Base-by-base conservation (phyloP, 2,797 vertebrate species). In the Muscicapa striata region DNA sequence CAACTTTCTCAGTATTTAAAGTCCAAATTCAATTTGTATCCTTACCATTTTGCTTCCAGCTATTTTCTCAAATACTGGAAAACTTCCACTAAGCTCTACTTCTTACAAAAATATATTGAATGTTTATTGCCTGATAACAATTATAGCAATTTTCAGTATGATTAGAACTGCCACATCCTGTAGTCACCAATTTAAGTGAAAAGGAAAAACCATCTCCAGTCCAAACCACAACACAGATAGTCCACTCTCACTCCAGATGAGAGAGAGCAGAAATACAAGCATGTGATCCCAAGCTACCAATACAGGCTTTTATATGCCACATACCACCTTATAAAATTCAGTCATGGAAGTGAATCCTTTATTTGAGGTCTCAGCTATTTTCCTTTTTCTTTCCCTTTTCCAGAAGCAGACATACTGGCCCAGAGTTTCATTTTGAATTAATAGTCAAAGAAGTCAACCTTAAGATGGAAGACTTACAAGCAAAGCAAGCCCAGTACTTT, bases 101-200 rank as follows among this genome's bases (percentile, higher is more conserved):
- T 90, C 85, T 93, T 70, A 84, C 55, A 88, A 87, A 95, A 94
- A 84, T 81, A 91, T 86, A 92, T 88, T 93, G 93, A 95, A 96
- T 82, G 83, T 93, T 96, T 97, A 97, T 94, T 93, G 87, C 87
- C 85, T 93, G 93, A 96, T 95, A 96, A 96, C 87, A 94, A 94
- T 94, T 95, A 94, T 45, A 82, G 85, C 83, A 90, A 94, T 95
- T 94, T 93, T 88, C 89, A 90, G 94, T 87, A 68, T 93, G 95
- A 94, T 93, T 93, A 95, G 67, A 91, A 94, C 73, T 79, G 87
- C 91, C 95, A 95, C 93, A 96, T 95, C 95, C 94, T 94, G 94
- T 93, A 97, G 85, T 93, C 94, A 89, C 91, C 89, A 96, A 79
- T 90, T 94, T 96, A 94, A 94, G 41, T 45, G 70, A 94, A 96